Evolutionary conservation across 53 echinoderm and acorn worm genomes (phyloP).

Genomic region (Arbacia lixula): DNA sequence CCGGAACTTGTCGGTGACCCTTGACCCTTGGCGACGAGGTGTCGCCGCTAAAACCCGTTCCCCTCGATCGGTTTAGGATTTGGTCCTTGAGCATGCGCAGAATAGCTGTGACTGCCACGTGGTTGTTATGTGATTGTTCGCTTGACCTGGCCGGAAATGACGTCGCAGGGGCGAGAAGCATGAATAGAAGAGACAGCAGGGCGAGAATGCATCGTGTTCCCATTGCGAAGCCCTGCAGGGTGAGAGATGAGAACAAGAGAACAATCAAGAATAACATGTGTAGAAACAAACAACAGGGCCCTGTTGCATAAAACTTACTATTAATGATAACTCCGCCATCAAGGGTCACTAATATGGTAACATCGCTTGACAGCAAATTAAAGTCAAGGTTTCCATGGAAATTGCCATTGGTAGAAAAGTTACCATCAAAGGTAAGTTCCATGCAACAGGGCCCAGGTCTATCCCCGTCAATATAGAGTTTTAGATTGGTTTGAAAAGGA

Average conservation of each 20-base stretch:
- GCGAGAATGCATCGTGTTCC: conserved; percentile 57
- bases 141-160: conserved; percentile 42
- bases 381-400: too few species aligned
- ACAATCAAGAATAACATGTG: too few species aligned
- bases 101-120: conserved; percentile 5
- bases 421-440: too few species aligned
- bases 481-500: too few species aligned
- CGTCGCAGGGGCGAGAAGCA: conserved; percentile 43
- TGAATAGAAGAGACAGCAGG: conserved; percentile 44
- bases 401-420: too few species aligned
- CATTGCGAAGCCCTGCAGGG: conserved; percentile 40
- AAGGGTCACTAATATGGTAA: too few species aligned
- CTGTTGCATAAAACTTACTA: too few species aligned
- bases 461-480: too few species aligned
- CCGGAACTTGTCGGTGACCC: conserved; percentile 5
- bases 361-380: too few species aligned
- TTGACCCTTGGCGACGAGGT: not conserved
- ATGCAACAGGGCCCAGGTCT: too few species aligned
- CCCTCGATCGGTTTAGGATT: conserved; percentile 13
- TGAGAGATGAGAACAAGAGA: not conserved
- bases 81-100: conserved; percentile 52
- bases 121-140: conserved; percentile 35
- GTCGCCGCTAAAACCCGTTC: not conserved
- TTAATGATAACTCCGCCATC: too few species aligned
- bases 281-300: too few species aligned